These are phyloP conservation scores for Triplophysa dalaica DNA, from an alignment of 2,113 vertebrate species.

Conservation along the genomic window DNA sequence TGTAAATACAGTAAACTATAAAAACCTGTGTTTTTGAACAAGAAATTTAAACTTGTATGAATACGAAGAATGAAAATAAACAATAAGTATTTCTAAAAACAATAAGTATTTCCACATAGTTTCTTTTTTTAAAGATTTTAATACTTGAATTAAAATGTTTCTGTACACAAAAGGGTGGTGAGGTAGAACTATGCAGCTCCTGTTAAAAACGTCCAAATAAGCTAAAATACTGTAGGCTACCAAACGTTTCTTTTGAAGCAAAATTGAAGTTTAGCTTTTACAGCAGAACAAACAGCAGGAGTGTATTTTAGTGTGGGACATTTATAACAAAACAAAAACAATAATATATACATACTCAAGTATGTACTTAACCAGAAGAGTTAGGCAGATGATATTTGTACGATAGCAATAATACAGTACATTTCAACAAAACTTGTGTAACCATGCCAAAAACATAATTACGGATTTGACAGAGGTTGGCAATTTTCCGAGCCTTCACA, in stretches of 20 bases:
- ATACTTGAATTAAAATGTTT: conserved; percentile 49
- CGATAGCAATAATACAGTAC: background rate
- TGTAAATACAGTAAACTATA: too few species aligned
- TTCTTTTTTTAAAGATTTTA: conserved; percentile 40
- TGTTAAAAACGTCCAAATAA: background rate
- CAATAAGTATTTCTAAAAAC: background rate
- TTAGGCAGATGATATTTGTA: background rate
- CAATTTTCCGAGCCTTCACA: conserved; percentile 69
- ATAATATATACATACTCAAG: background rate
- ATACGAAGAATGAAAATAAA: too few species aligned
- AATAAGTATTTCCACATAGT: background rate
- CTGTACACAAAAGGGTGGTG: conserved; percentile 42
- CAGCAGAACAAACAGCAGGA: background rate
- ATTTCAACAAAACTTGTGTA: conserved; percentile 4
- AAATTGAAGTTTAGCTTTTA: background rate
- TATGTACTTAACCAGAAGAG: background rate
- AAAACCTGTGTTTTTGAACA: too few species aligned
- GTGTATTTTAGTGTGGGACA: too few species aligned
- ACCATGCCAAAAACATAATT: background rate
- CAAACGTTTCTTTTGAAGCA: background rate
- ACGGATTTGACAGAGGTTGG: conserved; percentile 56
- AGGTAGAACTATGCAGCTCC: background rate
- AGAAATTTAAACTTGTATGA: too few species aligned
- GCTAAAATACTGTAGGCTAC: background rate
- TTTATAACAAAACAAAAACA: too few species aligned